Conservation (phyloP, 2,797 vertebrate genomes). For the Zalophus californianus region DNA sequence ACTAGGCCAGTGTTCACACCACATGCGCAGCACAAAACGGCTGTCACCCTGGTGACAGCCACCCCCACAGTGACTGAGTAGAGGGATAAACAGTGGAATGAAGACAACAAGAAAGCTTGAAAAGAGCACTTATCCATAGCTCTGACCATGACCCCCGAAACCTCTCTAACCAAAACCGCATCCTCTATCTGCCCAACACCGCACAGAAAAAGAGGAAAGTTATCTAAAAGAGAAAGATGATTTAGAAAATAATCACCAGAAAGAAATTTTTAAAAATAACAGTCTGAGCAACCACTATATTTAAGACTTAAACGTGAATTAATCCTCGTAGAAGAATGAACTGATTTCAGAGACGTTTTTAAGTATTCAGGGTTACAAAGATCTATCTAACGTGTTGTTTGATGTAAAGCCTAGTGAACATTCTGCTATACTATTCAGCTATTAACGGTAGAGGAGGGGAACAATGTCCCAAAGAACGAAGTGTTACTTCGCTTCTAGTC, state of each 20-base stretch:
- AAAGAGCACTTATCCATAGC: background rate
- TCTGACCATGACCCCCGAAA: background rate
- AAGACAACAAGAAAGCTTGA: background rate
- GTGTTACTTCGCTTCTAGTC: background rate
- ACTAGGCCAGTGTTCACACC: background rate
- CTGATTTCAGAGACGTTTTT: background rate
- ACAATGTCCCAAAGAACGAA: background rate
- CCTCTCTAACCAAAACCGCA: background rate
- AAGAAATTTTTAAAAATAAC: background rate
- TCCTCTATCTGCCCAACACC: background rate
- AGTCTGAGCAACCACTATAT: background rate
- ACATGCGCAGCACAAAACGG: background rate
- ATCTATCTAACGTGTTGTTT: background rate
- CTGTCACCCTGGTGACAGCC: slow-evolving; percentile 70
- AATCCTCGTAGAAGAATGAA: background rate
- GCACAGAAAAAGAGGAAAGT: background rate
- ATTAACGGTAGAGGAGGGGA: background rate
- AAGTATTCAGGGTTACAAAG: background rate
- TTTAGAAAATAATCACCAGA: background rate
- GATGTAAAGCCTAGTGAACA: background rate
- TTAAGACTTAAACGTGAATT: background rate
- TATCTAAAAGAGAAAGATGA: background rate
- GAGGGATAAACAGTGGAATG: background rate
- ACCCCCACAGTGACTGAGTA: background rate
- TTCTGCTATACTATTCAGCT: background rate